Conservation (phyloP, 2,888 invertebrate species). For the Spatulosminthurus flaviceps region DNA sequence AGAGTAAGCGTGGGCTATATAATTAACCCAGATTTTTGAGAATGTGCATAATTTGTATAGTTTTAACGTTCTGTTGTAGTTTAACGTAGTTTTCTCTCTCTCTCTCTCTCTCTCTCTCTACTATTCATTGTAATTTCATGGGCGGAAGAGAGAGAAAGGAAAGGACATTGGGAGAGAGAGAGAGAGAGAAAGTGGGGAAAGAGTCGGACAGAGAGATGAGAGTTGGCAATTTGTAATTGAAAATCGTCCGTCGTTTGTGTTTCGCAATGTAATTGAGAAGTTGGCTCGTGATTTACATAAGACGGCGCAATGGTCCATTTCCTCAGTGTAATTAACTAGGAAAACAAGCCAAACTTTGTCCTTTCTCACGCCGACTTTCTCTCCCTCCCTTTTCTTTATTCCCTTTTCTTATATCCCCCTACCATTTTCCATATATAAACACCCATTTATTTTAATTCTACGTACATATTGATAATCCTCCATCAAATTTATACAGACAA, state of each 20-base stretch:
- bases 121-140: not conserved
- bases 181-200: slow-evolving; percentile 11
- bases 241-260: slow-evolving; percentile 15
- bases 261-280: slow-evolving; percentile 18
- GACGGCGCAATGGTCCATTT: slow-evolving; percentile 26
- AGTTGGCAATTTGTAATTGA: slow-evolving; percentile 34
- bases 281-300: slow-evolving; percentile 36
- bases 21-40: no score
- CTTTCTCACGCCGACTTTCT: slow-evolving; percentile 47
- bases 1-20: no score
- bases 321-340: slow-evolving; percentile 39
- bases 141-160: not conserved
- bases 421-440: no score
- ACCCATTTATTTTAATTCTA: no score
- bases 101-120: no score
- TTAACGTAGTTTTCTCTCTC: no score
- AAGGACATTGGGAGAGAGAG: not conserved
- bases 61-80: no score
- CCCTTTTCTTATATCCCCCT: no score
- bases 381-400: not conserved
- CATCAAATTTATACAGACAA: no score
- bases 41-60: no score
- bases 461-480: no score
- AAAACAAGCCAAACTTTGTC: slow-evolving; percentile 42
- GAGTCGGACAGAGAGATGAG: not conserved